These are phyloP conservation scores for Enteromius viviparus DNA, from an alignment of 2,797 vertebrate genomes.

Conservation along the genomic window DNA sequence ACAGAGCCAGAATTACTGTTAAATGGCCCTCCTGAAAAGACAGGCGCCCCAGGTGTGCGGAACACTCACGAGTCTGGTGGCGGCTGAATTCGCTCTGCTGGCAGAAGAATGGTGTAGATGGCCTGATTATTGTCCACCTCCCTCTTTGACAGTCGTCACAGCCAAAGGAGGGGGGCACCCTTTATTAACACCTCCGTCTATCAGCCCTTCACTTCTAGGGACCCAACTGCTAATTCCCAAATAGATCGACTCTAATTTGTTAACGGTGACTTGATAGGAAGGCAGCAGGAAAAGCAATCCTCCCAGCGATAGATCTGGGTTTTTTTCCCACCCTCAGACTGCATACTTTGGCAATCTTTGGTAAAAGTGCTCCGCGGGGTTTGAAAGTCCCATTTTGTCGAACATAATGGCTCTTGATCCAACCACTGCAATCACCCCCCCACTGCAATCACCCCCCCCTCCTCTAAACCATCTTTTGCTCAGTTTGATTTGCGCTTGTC, in stretches of 20 bases:
- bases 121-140: constrained; percentile 42
- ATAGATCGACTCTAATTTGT: constrained; percentile 60
- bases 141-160: constrained; percentile 6
- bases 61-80: not conserved
- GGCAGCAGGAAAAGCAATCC: constrained; percentile 36
- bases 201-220: constrained; percentile 33
- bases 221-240: constrained; percentile 54
- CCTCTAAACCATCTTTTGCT: constrained; percentile 43
- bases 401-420: constrained; percentile 61
- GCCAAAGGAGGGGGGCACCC: constrained; percentile 38
- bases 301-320: constrained; percentile 37
- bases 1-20: constrained; percentile 40
- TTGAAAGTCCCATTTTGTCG: constrained; percentile 53
- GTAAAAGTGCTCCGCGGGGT: constrained; percentile 50
- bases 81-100: constrained; percentile 2
- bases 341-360: constrained; percentile 45
- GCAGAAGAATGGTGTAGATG: not conserved
- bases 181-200: constrained; percentile 53
- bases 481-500: constrained; percentile 43
- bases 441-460: constrained; percentile 46
- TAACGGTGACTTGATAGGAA: constrained; percentile 38
- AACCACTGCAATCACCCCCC: constrained; percentile 54
- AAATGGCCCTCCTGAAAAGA: constrained; percentile 40
- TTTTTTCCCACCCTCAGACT: constrained; percentile 29
- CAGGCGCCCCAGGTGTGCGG: constrained; percentile 30